phyloP scores from a whole-genome alignment of 2,888 invertebrate species.

The Chymomyza amoena region DNA sequence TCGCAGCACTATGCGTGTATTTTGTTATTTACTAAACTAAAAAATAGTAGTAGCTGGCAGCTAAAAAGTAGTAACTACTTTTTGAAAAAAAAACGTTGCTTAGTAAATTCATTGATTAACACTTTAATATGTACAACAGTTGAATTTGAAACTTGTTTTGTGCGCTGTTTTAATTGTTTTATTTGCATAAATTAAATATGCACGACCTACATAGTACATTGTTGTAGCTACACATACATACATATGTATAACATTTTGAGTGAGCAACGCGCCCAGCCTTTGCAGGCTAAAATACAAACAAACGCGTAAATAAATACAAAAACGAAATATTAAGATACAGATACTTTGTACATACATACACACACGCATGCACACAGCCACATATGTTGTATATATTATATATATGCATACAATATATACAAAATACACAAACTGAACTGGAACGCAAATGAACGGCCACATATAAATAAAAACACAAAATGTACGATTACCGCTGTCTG shows the following conservation, averaged over 20 bases:
- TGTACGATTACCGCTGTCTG: conserved; percentile 41
- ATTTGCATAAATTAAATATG: conserved; percentile 70
- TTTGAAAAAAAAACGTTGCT: background rate
- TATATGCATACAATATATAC: conserved; percentile 40
- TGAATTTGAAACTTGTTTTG: background rate
- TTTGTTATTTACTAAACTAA: conserved; percentile 36
- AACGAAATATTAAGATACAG: conserved; percentile 37
- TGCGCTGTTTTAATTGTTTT: conserved; percentile 13
- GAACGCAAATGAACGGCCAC: conserved; percentile 22
- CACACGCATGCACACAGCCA: conserved; percentile 27
- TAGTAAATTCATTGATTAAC: conserved; percentile 16
- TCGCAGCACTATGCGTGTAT: conserved; percentile 32
- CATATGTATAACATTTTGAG: background rate
- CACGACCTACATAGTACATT: conserved; percentile 56
- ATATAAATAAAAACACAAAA: conserved; percentile 67
- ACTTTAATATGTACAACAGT: background rate
- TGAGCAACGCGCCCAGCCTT: background rate
- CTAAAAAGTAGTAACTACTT: conserved; percentile 24
- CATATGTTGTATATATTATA: conserved; percentile 7
- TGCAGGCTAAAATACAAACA: conserved; percentile 42
- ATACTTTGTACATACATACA: conserved; percentile 20
- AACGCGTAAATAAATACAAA: conserved; percentile 17
- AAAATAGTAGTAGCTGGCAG: conserved; percentile 47
- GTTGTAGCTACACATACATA: background rate
- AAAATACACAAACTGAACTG: conserved; percentile 23